Conservation (phyloP, 2,113 vertebrate species). For the Meriones unguiculatus region DNA sequence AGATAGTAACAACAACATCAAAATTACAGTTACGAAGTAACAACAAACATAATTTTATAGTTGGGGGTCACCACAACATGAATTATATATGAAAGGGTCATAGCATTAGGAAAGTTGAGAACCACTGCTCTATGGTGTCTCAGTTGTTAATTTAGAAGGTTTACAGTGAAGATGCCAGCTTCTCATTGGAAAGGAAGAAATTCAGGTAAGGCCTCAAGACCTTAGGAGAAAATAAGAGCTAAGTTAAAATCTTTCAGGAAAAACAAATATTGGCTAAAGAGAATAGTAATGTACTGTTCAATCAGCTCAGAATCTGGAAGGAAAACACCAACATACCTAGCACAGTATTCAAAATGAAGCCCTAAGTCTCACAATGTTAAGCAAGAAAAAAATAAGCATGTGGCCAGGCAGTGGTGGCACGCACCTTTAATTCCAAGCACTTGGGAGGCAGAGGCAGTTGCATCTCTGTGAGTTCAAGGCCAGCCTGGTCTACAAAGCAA, state of each 20-base stretch:
- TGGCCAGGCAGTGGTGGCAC: too few species aligned
- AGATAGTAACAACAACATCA: background rate
- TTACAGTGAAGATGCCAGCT: background rate
- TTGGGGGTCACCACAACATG: background rate
- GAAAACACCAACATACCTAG: slow-evolving; percentile 9
- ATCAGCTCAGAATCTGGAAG: background rate
- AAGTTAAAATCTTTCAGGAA: background rate
- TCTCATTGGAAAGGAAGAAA: slow-evolving; percentile 54
- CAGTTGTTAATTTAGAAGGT: slow-evolving; percentile 63
- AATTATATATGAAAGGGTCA: background rate
- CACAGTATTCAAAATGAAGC: background rate
- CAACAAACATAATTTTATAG: background rate
- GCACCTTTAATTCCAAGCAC: too few species aligned
- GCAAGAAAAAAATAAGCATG: slow-evolving; percentile 20
- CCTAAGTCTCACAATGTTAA: slow-evolving; percentile 22
- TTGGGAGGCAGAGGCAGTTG: too few species aligned
- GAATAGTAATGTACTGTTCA: slow-evolving; percentile 43
- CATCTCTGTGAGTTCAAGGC: too few species aligned
- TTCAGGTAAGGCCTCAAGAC: slow-evolving; percentile 50
- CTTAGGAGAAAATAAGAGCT: background rate
- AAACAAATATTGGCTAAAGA: slow-evolving; percentile 25
- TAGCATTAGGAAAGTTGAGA: background rate
- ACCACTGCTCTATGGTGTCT: slow-evolving; percentile 14
- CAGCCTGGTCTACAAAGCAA: too few species aligned
- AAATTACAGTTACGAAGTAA: background rate